phyloP scores from a whole-genome alignment of 2,888 invertebrate genomes.

The Zootermopsis nevadensis region DNA sequence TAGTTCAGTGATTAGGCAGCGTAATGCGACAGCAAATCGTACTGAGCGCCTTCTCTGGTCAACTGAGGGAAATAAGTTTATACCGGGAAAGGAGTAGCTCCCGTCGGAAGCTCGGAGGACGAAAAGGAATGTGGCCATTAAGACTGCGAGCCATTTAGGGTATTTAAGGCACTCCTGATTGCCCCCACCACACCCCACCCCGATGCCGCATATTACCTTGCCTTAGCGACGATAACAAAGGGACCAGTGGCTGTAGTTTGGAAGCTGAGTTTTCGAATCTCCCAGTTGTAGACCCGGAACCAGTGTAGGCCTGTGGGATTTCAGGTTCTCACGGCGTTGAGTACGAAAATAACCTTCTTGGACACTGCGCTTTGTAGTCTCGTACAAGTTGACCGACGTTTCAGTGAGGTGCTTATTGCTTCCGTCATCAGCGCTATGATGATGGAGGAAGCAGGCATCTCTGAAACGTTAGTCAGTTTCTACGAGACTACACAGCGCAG shows the following conservation, averaged over 20 bases:
- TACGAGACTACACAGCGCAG: no score
- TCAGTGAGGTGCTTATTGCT: no score
- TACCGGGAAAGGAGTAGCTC: conserved; percentile 33
- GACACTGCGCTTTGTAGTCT: no score
- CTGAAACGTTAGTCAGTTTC: no score
- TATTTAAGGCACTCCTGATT: conserved; percentile 56
- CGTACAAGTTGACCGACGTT: no score
- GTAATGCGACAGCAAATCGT: conserved; percentile 5
- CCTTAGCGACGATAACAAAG: neutral
- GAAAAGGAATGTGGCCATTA: conserved; percentile 55
- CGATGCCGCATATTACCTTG: conserved; percentile 22
- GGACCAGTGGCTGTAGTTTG: neutral
- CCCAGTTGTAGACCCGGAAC: no score
- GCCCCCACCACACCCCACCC: conserved; percentile 14
- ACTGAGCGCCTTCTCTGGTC: conserved; percentile 38
- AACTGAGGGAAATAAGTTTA: conserved; percentile 50
- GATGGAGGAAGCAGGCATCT: no score
- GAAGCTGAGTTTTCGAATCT: no score
- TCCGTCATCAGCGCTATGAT: no score
- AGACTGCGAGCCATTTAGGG: conserved; percentile 60
- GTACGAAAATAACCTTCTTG: no score
- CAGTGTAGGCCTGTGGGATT: no score
- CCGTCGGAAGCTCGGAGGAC: conserved; percentile 24
- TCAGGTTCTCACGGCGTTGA: no score
- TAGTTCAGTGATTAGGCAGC: conserved; percentile 14